Evolutionary conservation across 1,140 invertebrate genomes (phyloP).

Genomic region (Manduca sexta): DNA sequence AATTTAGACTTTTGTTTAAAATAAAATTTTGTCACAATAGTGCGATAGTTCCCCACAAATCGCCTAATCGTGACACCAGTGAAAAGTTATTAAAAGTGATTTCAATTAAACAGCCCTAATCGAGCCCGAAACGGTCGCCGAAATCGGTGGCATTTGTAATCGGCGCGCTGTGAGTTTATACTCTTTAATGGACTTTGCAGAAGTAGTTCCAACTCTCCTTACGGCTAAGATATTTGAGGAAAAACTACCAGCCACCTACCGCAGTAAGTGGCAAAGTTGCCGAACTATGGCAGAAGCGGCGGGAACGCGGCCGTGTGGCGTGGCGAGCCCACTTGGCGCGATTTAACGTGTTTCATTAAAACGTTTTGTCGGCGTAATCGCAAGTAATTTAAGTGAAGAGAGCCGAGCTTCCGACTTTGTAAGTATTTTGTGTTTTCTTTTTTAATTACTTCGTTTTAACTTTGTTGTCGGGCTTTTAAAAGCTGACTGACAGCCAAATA

Average conservation of each 20-base stretch:
- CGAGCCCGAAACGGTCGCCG: slow-evolving; percentile 48
- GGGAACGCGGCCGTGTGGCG: slow-evolving; percentile 22
- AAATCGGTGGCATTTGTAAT: slow-evolving; percentile 65
- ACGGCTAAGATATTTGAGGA: slow-evolving; percentile 69
- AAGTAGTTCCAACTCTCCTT: slow-evolving; percentile 69
- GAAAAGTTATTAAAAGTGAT: slow-evolving; percentile 41
- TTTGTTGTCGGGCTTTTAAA: slow-evolving; percentile 67
- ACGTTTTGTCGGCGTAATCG: slow-evolving; percentile 72
- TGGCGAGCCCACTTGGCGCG: slow-evolving; percentile 52
- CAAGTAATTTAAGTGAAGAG: slow-evolving; percentile 73
- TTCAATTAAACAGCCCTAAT: slow-evolving; percentile 63
- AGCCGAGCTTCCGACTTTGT: slow-evolving; percentile 69
- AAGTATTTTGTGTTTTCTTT: slow-evolving; percentile 73
- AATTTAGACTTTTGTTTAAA: too few species aligned
- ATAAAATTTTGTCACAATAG: too few species aligned
- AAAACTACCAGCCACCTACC: slow-evolving; percentile 58
- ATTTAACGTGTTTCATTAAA: slow-evolving; percentile 71
- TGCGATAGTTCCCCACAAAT: too few species aligned
- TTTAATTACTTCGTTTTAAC: slow-evolving; percentile 73
- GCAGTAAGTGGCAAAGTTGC: slow-evolving; percentile 57
- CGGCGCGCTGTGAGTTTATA: slow-evolving; percentile 58
- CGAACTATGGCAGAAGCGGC: slow-evolving; percentile 44
- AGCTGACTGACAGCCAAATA: slow-evolving; percentile 71
- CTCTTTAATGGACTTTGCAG: slow-evolving; percentile 66
- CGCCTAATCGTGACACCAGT: neutral